These are phyloP conservation scores for Picathartes gymnocephalus DNA, from an alignment of 2,113 vertebrate genomes.

Conservation along the genomic window DNA sequence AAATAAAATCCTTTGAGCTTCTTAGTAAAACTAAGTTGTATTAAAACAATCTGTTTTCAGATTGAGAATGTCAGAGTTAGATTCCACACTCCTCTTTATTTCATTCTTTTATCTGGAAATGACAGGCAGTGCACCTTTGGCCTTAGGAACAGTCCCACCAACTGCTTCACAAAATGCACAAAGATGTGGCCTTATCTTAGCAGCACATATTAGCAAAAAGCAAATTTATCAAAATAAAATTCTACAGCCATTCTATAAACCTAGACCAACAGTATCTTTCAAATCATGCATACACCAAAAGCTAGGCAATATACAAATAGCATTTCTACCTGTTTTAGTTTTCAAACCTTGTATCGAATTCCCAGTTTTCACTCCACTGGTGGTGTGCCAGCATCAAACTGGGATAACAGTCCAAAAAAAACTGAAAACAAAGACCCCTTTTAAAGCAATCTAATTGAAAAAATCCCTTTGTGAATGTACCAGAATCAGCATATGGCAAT, in stretches of 20 bases:
- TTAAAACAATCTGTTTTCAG: neutral
- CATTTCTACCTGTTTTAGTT: neutral
- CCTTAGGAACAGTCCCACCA: neutral
- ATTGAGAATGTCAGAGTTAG: neutral
- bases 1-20: neutral
- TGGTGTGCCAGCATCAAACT: neutral
- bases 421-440: neutral
- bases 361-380: neutral
- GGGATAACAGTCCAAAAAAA: neutral
- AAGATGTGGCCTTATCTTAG: neutral
- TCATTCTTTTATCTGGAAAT: neutral
- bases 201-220: neutral
- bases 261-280: neutral
- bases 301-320: neutral
- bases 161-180: neutral
- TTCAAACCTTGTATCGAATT: neutral
- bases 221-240: neutral
- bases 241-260: neutral
- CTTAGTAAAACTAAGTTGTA: neutral
- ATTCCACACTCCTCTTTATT: neutral
- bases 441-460: constrained; percentile 1
- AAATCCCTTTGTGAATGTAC: neutral
- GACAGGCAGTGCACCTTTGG: neutral
- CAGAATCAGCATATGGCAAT: neutral
- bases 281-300: neutral